Base-by-base conservation (phyloP, 2,888 invertebrate genomes). In the Campopleginae sp. region DNA sequence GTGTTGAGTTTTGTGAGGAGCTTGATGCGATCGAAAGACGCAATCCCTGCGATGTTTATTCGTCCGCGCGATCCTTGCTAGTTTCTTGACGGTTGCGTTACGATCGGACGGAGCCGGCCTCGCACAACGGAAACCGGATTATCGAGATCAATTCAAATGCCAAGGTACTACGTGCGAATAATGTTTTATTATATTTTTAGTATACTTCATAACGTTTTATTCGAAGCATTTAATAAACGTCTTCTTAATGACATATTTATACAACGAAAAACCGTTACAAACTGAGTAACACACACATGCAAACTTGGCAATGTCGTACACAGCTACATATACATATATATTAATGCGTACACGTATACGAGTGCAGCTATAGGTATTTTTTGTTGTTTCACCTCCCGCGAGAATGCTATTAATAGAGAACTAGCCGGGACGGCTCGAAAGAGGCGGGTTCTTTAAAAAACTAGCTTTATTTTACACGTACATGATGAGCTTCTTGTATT, bases 391-490 rank as follows among this genome's bases (percentile, higher is more conserved):
- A 17, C 65, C 65, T 8, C 19, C 31, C 54, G 27, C 19, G 54
- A 54, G 17, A 68, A 66, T 76, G 23, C 48, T 48, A 65, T 27
- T 46, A 75, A 75, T 63, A 54, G 38, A 54, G 27, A 19, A 61
- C 10, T 48, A 31, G 46, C 33, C n/a, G 31, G n/a, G 75, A 8
- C 46, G n/a, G n/a, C 51, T 54, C 31, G 19, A 61, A 42, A 58
- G 23, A 58, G 74, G 58, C 42, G 63, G 12, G 33, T 75, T 48
- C 54, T 31, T 77, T 77, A 48, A 68, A 65, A 68, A 68, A 61
- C 58, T 61, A 76, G 46, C 23, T 72, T 80, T 72, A 65, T 65
- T 80, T 72, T 58, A 66, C 75, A 77, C 72, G 51, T 58, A 65
- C 66, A 71, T 70, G 63, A 71, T 70, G 63, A 72, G 48, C 33